These are phyloP conservation scores for Spondyliosoma cantharus DNA, from an alignment of 2,797 vertebrate species.

Conservation along the genomic window DNA sequence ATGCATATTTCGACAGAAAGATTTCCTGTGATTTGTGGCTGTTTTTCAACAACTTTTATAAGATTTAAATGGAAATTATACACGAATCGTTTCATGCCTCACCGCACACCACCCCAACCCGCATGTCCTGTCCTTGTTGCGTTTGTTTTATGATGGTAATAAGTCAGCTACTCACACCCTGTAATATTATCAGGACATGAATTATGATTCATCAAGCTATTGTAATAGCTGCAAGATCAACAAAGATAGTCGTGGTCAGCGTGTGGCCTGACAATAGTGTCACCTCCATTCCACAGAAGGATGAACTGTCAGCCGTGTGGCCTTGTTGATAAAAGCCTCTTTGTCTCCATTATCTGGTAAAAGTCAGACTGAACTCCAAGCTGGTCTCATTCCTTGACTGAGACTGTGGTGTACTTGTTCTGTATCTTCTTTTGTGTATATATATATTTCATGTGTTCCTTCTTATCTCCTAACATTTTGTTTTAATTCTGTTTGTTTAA, in stretches of 20 bases:
- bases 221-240: constrained; percentile 39
- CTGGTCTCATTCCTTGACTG: neutral
- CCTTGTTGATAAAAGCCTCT: constrained; percentile 54
- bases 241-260: constrained; percentile 6
- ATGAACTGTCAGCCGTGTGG: constrained; percentile 27
- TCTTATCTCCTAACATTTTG: constrained; percentile 12
- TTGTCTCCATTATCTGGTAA: constrained; percentile 62
- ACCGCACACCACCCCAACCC: neutral
- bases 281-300: constrained; percentile 5
- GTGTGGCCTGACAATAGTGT: constrained; percentile 10
- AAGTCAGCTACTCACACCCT: constrained; percentile 53
- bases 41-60: constrained; percentile 12
- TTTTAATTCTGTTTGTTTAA: neutral
- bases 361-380: constrained; percentile 41
- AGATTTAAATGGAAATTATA: neutral
- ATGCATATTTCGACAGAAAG: neutral
- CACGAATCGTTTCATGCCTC: neutral
- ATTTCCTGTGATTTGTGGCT: neutral
- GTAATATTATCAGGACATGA: constrained; percentile 37
- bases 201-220: constrained; percentile 41
- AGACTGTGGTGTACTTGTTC: neutral
- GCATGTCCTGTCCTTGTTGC: constrained; percentile 16
- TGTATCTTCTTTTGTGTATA: neutral
- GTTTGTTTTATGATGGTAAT: constrained; percentile 54
- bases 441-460: neutral